phyloP scores from a whole-genome alignment of 2,888 invertebrate genomes.

The Cosmopolites sordidus region DNA sequence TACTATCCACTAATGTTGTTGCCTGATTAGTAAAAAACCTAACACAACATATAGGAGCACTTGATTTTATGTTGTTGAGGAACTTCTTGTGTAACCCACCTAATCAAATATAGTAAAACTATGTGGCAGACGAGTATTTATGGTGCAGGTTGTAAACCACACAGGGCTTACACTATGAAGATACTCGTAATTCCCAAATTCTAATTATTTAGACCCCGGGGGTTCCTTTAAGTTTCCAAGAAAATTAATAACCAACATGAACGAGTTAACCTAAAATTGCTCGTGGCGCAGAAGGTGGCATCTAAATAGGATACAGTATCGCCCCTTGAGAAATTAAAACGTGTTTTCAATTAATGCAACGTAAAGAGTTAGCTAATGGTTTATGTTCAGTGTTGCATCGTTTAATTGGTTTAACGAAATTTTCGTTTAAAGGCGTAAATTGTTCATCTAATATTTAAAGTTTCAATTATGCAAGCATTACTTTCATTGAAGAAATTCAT shows the following conservation, averaged over 20 bases:
- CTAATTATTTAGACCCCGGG: neutral
- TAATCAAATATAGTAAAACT: neutral
- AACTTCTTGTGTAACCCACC: no score
- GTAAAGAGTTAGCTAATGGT: no score
- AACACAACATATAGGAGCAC: no score
- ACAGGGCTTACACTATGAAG: neutral
- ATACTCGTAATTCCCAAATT: conserved; percentile 1
- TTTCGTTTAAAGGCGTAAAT: no score
- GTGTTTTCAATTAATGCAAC: neutral
- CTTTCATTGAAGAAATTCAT: no score
- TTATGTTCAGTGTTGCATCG: no score
- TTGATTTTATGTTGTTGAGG: no score
- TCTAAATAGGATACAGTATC: neutral
- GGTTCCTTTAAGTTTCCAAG: neutral
- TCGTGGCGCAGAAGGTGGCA: neutral
- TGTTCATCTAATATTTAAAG: no score
- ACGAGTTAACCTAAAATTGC: conserved; percentile 2
- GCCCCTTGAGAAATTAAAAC: conserved; percentile 2
- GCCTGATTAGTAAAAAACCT: no score
- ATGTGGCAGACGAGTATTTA: neutral
- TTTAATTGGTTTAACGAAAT: no score
- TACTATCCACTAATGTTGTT: no score
- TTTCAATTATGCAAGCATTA: no score
- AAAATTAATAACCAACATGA: conserved; percentile 3
- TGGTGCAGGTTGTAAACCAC: neutral